These are phyloP conservation scores for Stenodera caucasica DNA, from an alignment of 2,888 invertebrate genomes.

Conservation along the genomic window DNA sequence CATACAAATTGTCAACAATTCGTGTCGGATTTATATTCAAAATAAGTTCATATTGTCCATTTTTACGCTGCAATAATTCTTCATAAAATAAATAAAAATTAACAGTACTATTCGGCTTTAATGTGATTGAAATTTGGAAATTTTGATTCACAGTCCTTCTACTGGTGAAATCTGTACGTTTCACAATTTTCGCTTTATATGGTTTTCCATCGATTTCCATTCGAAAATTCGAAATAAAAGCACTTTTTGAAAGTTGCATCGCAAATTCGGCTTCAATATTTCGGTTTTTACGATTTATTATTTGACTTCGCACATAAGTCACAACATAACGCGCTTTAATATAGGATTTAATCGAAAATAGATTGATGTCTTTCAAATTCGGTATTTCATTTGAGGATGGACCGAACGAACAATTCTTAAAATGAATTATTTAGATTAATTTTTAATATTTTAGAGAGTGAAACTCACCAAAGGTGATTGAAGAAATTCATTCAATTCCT, in stretches of 20 bases:
- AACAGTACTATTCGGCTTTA: conserved; percentile 63
- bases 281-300: no score
- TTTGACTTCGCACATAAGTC: no score
- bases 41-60: conserved; percentile 67
- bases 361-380: no score
- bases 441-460: no score
- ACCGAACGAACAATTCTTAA: no score
- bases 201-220: conserved; percentile 64
- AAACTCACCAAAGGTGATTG: no score
- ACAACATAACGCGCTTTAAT: no score
- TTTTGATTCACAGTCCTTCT: no score
- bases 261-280: conserved; percentile 66
- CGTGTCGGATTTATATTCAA: conserved; percentile 68
- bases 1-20: conserved; percentile 63
- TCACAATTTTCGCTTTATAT: conserved; percentile 64
- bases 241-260: conserved; percentile 66
- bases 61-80: conserved; percentile 64
- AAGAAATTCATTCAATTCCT: no score
- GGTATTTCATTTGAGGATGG: no score
- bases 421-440: no score
- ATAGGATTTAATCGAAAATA: no score
- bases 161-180: conserved; percentile 64
- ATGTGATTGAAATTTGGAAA: conserved; percentile 67
- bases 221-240: conserved; percentile 66
- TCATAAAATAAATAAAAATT: conserved; percentile 72